Conservation (phyloP, 37 sponge, comb jelly and placozoan species). For the Corticium candelabrum region DNA sequence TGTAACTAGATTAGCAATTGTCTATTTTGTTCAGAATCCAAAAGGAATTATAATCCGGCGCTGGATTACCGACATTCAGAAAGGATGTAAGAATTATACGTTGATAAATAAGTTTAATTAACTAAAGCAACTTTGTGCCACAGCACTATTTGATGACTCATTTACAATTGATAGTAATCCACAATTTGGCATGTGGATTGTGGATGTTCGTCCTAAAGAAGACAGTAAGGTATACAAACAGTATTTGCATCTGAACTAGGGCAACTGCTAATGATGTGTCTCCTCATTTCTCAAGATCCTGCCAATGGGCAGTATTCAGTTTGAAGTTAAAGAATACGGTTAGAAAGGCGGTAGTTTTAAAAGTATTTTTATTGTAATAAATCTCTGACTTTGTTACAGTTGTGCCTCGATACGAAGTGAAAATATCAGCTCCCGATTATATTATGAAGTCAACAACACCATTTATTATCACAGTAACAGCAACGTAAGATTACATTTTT, state of each 20-base stretch:
- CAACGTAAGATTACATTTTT: too few relatives aligned
- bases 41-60: not conserved
- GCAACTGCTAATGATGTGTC: too few relatives aligned
- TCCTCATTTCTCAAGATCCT: too few relatives aligned
- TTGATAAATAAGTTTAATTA: not conserved
- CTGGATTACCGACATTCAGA: not conserved
- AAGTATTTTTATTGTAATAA: not conserved
- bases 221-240: not conserved
- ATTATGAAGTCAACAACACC: not conserved
- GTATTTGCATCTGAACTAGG: not conserved
- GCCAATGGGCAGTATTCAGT: too few relatives aligned
- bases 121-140: not conserved
- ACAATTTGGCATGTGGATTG: not conserved
- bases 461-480: not conserved
- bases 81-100: not conserved
- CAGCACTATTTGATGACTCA: not conserved
- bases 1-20: too few relatives aligned
- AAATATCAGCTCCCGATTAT: not conserved
- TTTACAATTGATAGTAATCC: not conserved
- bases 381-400: not conserved
- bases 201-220: not conserved
- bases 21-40: not conserved
- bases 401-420: not conserved
- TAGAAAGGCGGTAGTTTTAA: too few relatives aligned
- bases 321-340: constrained; percentile 1